Evolutionary conservation across 2,888 invertebrate genomes (phyloP), one percentile per base, ranked within the genome.

Genomic region (Trichopoda pennipes): DNA sequence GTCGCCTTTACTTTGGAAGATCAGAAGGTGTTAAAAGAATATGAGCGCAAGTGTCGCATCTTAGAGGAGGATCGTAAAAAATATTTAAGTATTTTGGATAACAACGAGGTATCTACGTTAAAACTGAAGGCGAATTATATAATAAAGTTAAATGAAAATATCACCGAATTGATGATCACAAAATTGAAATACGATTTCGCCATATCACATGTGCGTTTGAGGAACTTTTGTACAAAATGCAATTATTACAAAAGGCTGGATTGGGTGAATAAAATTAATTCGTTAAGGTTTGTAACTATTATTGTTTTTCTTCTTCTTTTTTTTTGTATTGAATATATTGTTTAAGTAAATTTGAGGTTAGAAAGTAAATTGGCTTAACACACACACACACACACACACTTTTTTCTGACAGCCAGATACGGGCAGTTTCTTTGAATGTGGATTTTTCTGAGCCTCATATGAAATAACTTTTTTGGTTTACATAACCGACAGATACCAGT

Each of bases 1-100:
- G 94, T 95, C 2, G 93, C 95, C 60, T 97, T 93, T 90, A 94
- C 93, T 61, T 94, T 95, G 84, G 96, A 96, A 4, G 97, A 97
- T 84, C 91, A 95, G 44, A 92, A 93, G 49, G 87, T 91, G 0
- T 93, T 94, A 82, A 93, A 93, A 68, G 95, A 95, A 2, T 97
- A 96, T 89, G 94, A 96, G 86, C 93, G 94, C 68, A 94, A 95
- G 86, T 94, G 95, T 0, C 91, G 92, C 51, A 93, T 93, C 82
- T 92, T 96, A 7, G 92, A 93, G 73, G 93, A 93, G 72, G 97
- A 97, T 91, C 93, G 97, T 2, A 94, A 95, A 87, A 94, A 95
- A 86, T 95, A 95, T 89, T 93, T 94, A 86, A 93, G 94, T 89
- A 94, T 96, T 91, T 89, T 97, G 76, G 93, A 94, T 86, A 93